phyloP scores from a whole-genome alignment of 2,113 vertebrate genomes.

The Oncorhynchus clarkii region DNA sequence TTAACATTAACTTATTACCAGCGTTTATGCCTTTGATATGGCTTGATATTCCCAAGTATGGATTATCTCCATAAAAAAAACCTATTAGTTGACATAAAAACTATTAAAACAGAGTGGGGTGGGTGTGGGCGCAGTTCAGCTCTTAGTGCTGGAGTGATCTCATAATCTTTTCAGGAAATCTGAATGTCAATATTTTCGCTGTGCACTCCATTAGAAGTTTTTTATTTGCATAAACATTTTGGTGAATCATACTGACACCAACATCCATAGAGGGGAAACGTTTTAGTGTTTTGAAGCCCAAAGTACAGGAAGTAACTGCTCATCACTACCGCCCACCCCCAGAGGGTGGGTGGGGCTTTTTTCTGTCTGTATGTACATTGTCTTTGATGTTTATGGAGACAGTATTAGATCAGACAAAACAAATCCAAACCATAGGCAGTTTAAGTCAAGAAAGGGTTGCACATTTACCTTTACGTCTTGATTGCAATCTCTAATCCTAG shows the following conservation, averaged over 20 bases:
- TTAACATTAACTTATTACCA: too few species aligned
- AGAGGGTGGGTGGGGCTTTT: constrained; percentile 36
- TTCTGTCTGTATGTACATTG: constrained; percentile 30
- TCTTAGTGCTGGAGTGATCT: constrained; percentile 5
- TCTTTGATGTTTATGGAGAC: constrained; percentile 23
- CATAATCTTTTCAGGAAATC: constrained; percentile 7
- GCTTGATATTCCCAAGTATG: too few species aligned
- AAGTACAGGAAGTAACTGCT: constrained; percentile 41
- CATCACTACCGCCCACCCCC: constrained; percentile 13
- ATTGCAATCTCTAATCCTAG: too few species aligned
- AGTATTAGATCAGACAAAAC: too few species aligned
- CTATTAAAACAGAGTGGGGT: not conserved
- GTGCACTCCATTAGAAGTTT: not conserved
- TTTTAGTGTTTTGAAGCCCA: not conserved
- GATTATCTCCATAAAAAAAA: not conserved
- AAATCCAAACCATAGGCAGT: too few species aligned
- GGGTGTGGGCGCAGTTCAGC: not conserved
- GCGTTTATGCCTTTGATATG: too few species aligned
- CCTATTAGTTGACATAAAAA: not conserved
- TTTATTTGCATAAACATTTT: constrained; percentile 59
- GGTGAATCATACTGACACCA: constrained; percentile 45
- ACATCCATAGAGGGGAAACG: constrained; percentile 29
- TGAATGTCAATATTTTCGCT: constrained; percentile 9
- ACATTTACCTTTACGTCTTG: too few species aligned
- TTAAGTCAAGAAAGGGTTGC: too few species aligned